These are phyloP conservation scores for Smutsia temminckii DNA, from an alignment of 2,797 vertebrate species.

Conservation along the genomic window DNA sequence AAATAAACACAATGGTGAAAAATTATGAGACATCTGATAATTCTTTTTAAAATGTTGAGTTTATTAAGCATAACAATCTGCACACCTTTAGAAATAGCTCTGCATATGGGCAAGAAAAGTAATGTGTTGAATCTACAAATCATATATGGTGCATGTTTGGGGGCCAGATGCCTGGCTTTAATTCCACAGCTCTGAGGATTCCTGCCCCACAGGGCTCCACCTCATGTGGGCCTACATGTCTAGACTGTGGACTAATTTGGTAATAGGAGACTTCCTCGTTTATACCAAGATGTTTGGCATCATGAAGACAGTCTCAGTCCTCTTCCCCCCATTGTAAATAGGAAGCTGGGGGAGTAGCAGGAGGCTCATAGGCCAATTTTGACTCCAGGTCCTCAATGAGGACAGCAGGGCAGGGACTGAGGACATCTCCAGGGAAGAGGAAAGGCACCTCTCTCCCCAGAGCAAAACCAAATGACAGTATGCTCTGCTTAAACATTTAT, in stretches of 20 bases:
- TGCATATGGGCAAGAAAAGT: not conserved
- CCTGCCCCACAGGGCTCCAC: not conserved
- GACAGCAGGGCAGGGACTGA: fast-evolving
- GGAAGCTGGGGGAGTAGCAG: not conserved
- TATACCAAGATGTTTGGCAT: not conserved
- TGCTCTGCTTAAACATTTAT: not conserved
- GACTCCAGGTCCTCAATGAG: not conserved
- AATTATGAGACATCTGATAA: slow-evolving; percentile 23
- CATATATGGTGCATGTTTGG: not conserved
- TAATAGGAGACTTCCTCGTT: not conserved
- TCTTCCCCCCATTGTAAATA: not conserved
- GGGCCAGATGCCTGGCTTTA: not conserved
- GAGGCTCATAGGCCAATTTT: fast-evolving
- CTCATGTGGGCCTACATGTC: not conserved
- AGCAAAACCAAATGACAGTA: not conserved
- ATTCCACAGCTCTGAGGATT: not conserved
- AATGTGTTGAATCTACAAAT: not conserved
- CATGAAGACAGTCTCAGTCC: not conserved
- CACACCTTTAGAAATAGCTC: not conserved
- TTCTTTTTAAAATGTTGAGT: not conserved
- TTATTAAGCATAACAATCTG: not conserved
- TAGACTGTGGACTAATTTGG: not conserved
- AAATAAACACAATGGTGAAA: not conserved
- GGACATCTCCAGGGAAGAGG: not conserved
- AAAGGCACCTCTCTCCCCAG: not conserved